A percentile compares a stretch with the other conserved stretches of the same genome.
phyloP scores from a whole-genome alignment of 2,113 vertebrate species.

The Micronycteris hirsuta region DNA sequence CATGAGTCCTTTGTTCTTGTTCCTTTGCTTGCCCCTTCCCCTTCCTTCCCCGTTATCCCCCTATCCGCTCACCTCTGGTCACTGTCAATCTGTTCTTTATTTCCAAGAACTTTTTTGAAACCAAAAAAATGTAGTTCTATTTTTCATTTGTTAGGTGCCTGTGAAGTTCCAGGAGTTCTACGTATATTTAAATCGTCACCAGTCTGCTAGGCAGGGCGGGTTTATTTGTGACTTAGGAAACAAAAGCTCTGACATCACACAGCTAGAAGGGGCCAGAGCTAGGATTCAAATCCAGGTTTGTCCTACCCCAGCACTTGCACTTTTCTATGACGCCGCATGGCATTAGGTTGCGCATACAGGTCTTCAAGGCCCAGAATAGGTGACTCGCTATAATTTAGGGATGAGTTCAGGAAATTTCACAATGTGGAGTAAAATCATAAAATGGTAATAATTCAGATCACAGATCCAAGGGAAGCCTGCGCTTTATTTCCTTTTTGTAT shows the following conservation, averaged over 20 bases:
- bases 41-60: too few species aligned
- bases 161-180: not conserved
- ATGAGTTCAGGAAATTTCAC: not conserved
- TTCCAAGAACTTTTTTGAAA: not conserved
- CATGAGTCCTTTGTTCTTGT: too few species aligned
- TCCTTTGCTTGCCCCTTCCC: too few species aligned
- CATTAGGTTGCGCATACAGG: not conserved
- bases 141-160: not conserved
- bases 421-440: not conserved
- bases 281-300: not conserved
- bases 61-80: too few species aligned
- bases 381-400: not conserved
- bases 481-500: not conserved
- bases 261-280: not conserved
- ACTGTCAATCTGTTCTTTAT: too few species aligned
- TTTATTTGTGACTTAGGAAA: not conserved
- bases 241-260: not conserved
- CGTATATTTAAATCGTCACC: not conserved
- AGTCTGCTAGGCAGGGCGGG: not conserved
- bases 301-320: not conserved
- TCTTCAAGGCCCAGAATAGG: not conserved
- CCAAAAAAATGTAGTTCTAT: not conserved
- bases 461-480: not conserved
- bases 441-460: not conserved
- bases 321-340: accelerated